A percentile compares a stretch with the other conserved stretches of the same genome.
These are phyloP conservation scores for Asteroscopus sphinx DNA, from an alignment of 2,888 invertebrate species.

Conservation along the genomic window DNA sequence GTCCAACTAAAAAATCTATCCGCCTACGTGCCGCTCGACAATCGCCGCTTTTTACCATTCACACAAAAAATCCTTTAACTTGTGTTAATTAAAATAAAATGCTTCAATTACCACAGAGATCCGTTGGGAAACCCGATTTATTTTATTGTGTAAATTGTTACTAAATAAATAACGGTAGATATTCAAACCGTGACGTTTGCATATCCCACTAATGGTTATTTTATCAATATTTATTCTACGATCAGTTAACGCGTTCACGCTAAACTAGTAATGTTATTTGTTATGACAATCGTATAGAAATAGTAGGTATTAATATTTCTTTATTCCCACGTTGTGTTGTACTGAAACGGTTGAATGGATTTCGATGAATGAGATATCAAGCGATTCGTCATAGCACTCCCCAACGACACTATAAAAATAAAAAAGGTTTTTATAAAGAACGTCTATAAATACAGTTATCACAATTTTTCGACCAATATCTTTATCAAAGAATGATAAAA, in stretches of 20 bases:
- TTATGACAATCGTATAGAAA: conserved; percentile 31
- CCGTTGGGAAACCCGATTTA: conserved; percentile 25
- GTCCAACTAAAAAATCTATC: conserved; percentile 52
- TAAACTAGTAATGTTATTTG: conserved; percentile 42
- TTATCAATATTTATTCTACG: conserved; percentile 44
- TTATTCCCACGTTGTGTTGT: conserved; percentile 49
- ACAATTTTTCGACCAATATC: conserved; percentile 27
- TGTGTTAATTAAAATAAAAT: conserved; percentile 55
- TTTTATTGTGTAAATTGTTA: conserved; percentile 41
- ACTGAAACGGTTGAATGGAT: conserved; percentile 47
- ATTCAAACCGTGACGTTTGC: conserved; percentile 36
- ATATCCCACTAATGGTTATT: conserved; percentile 27
- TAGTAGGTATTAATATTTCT: conserved; percentile 23
- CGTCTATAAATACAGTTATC: conserved; percentile 33
- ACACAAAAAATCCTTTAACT: conserved; percentile 47
- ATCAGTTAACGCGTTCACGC: conserved; percentile 48
- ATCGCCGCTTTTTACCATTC: conserved; percentile 46
- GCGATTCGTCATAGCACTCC: conserved; percentile 52
- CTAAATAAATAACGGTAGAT: conserved; percentile 51
- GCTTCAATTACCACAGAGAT: conserved; percentile 35
- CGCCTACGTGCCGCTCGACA: conserved; percentile 50
- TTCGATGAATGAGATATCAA: conserved; percentile 54
- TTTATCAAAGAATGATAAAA: conserved; percentile 26
- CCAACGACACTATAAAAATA: conserved; percentile 24
- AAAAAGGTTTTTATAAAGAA: conserved; percentile 30